phyloP scores from a whole-genome alignment of 2,797 vertebrate species.

The Periparus ater region DNA sequence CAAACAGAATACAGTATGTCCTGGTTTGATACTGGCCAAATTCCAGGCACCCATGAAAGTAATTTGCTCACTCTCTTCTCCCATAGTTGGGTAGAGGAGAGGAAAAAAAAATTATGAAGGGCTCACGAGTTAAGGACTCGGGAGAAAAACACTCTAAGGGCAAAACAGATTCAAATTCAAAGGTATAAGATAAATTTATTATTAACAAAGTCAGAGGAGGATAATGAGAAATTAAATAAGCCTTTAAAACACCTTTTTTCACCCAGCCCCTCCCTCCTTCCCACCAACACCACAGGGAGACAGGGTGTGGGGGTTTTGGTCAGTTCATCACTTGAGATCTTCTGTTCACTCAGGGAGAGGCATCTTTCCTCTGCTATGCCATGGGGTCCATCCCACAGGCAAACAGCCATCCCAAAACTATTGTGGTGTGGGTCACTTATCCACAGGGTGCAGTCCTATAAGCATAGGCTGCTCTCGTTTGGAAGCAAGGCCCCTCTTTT shows the following conservation, averaged over 20 bases:
- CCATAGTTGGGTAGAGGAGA: not conserved
- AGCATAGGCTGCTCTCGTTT: not conserved
- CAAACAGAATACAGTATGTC: not conserved
- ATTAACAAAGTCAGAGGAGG: not conserved
- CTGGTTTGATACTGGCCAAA: not conserved
- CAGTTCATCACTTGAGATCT: not conserved
- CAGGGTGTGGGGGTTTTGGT: accelerated
- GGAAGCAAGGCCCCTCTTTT: not conserved
- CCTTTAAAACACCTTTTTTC: not conserved
- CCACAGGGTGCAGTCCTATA: not conserved
- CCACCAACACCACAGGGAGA: not conserved
- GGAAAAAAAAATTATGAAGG: not conserved
- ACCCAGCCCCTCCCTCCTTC: not conserved
- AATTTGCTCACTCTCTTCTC: not conserved
- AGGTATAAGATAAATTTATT: not conserved
- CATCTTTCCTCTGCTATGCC: not conserved
- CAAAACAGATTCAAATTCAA: not conserved
- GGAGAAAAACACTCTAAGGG: not conserved
- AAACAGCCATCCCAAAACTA: not conserved
- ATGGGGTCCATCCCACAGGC: not conserved
- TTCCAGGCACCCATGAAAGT: not conserved
- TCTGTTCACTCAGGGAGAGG: not conserved
- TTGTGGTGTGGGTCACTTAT: accelerated
- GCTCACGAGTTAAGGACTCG: not conserved
- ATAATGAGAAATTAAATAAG: not conserved